Evolutionary conservation across 2,797 vertebrate genomes (phyloP), one percentile per base, ranked within the genome.

Genomic region (Notolabrus celidotus): DNA sequence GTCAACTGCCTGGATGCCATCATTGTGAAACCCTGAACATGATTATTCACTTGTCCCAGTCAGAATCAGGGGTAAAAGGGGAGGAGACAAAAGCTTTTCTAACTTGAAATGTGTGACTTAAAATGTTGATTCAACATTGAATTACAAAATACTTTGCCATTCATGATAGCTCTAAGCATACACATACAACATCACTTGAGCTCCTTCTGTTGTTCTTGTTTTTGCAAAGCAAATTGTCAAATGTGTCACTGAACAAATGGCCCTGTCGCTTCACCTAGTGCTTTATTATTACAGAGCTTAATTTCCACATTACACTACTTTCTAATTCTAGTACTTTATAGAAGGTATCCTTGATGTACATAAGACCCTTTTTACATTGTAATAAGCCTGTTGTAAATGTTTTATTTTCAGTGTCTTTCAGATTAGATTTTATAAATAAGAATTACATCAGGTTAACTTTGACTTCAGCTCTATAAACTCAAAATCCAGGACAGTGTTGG

Each of bases 381-480:
- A 14, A 12, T 15, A 41, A 2, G 2, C 1, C 20, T 22, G 20
- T 20, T 22, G 4, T 10, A 12, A 9, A 22, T 20, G 9, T 20
- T 42, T 7, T 17, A 31, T 22, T 22, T 45, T 12, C 11, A 22
- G 43, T 22, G 4, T 11, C 10, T 45, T 57, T 23, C 6, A 5
- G 12, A 45, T 51, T 42, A 42, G 16, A 19, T 22, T 63, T 49
- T 20, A 20, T 17, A 29, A 58, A 51, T 15, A 3, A 51, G 0
- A 57, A 52, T 31, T 45, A 67, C 8, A 39, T 51, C 7, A 42
- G n/a, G 20, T 56, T 42, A 77, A 66, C 50, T 77, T 70, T 72
- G 68, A 29, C 55, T 53, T 61, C 34, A 42, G 34, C 20, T 34
- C 14, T 6, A 2, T 38, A 74, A 70, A 20, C 43, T 42, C 57